These are phyloP conservation scores for Lipotes vexillifer DNA, from an alignment of 2,113 vertebrate species.

Conservation along the genomic window DNA sequence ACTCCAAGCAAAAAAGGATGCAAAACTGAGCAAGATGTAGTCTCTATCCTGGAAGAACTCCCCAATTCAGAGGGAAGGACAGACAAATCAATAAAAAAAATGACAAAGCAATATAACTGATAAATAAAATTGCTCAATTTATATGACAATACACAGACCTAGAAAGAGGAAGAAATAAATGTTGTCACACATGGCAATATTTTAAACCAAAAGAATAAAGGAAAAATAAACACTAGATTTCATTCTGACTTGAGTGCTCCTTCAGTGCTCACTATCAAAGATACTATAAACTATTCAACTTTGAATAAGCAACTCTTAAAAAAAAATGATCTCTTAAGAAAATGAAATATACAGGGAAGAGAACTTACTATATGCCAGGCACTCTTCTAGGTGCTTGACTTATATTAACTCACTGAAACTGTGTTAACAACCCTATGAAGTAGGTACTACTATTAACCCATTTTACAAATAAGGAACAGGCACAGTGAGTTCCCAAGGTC, in stretches of 20 bases:
- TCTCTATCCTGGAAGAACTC: not conserved
- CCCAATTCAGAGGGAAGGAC: not conserved
- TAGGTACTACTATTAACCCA: not conserved
- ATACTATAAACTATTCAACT: not conserved
- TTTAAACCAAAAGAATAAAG: slow-evolving; percentile 4
- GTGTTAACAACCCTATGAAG: not conserved
- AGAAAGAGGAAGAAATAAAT: not conserved
- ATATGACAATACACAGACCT: not conserved
- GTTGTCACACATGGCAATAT: not conserved
- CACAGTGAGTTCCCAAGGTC: not conserved
- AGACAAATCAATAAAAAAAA: not conserved
- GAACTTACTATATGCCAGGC: not conserved
- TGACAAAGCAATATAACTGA: not conserved
- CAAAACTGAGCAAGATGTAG: not conserved
- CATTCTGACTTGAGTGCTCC: not conserved
- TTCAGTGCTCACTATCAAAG: not conserved
- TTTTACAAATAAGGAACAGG: not conserved
- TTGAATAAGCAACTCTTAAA: not conserved
- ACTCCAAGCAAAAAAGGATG: not conserved
- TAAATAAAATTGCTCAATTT: not conserved
- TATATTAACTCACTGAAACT: not conserved
- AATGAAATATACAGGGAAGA: not conserved
- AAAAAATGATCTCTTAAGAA: not conserved
- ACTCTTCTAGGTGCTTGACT: not conserved
- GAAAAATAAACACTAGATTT: slow-evolving; percentile 4